Evolutionary conservation across 2,888 invertebrate species (phyloP), one percentile per base, ranked within the genome.

Genomic region (Tubiluchus corallicola): DNA sequence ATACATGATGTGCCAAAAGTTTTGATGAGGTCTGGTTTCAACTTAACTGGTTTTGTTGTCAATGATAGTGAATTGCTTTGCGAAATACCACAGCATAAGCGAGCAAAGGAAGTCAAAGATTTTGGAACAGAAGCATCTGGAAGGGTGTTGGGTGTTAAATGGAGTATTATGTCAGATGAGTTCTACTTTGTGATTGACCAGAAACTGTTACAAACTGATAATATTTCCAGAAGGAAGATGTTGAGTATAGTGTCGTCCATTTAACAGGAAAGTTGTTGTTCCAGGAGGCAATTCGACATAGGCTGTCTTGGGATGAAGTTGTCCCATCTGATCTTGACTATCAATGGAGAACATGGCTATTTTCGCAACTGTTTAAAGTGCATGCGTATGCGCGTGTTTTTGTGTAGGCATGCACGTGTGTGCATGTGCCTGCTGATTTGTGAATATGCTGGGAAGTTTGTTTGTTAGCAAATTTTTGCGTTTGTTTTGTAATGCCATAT

Each of bases 71-170:
- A 29, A n/a, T 29, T 29, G 29, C n/a, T 29, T 9, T 9, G n/a
- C 9, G n/a, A 9, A 29, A n/a, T 29, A 29, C 29, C 29, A 29
- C 9, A 29, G 29, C n/a, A n/a, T 29, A 9, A 29, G 9, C 29
- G 29, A 29, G 29, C 29, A 9, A 29, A 29, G n/a, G 29, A 29
- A n/a, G 29, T 29, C 9, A 29, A 29, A n/a, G 9, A n/a, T n/a
- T 9, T 29, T 29, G 9, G 9, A 9, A 9, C n/a, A 29, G 29
- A 29, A 29, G 29, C 29, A 9, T 29, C 29, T 29, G 29, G 29
- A 29, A 29, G n/a, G n/a, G 29, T n/a, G n/a, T n/a, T 29, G 9
- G 29, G 29, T 29, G 29, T 29, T n/a, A 29, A 29, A 29, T 29
- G 29, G 29, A 29, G 9, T 29, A 29, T 29, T n/a, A 29, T 29